phyloP scores from a whole-genome alignment of 2,797 vertebrate genomes.

The Triplophysa yarkandensis region DNA sequence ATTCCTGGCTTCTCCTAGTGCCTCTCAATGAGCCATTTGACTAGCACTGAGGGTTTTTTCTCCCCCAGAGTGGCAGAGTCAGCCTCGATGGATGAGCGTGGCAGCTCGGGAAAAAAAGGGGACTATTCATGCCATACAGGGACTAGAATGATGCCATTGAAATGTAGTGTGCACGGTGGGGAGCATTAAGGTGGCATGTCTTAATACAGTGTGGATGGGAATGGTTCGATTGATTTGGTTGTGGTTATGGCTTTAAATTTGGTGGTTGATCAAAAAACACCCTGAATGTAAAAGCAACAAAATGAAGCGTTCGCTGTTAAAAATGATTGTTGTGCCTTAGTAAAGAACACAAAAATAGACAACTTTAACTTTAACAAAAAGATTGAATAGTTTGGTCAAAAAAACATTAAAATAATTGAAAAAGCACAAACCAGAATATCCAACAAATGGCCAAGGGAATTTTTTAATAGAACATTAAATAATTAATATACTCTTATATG shows the following conservation, averaged over 20 bases:
- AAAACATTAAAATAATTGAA: too few species aligned
- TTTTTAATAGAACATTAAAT: too few species aligned
- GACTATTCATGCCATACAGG: conserved; percentile 38
- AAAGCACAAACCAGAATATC: too few species aligned
- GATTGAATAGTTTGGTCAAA: too few species aligned
- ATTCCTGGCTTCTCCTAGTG: conserved; percentile 54
- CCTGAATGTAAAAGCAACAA: not conserved
- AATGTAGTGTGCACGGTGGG: conserved; percentile 29
- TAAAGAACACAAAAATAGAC: too few species aligned
- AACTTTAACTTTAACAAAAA: too few species aligned
- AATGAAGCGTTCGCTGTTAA: too few species aligned
- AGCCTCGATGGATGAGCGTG: conserved; percentile 43
- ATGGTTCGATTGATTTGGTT: not conserved
- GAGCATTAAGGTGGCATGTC: not conserved
- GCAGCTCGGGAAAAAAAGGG: conserved; percentile 35
- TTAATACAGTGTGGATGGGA: conserved; percentile 13
- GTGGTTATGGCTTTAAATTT: not conserved
- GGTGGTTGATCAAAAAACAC: not conserved
- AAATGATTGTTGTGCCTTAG: too few species aligned
- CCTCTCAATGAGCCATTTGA: conserved; percentile 55
- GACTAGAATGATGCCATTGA: conserved; percentile 51
- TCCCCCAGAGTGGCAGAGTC: conserved; percentile 31
- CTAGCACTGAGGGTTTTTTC: conserved; percentile 43
- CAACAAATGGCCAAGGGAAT: too few species aligned
- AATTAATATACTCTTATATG: too few species aligned